phyloP scores from a whole-genome alignment of 2,888 invertebrate genomes.

The Lottia gigantea region DNA sequence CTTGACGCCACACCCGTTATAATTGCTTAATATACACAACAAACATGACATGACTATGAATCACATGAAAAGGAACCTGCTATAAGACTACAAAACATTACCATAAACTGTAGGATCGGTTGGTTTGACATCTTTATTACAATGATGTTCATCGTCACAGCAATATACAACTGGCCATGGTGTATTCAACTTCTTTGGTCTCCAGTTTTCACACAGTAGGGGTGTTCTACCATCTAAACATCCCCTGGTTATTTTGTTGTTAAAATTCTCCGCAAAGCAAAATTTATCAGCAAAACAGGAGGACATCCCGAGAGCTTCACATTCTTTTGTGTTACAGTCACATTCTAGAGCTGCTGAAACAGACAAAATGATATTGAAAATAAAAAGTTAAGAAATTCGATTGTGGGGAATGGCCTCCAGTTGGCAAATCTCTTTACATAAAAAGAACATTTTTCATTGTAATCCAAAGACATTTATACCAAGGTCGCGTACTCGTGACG shows the following conservation, averaged over 20 bases:
- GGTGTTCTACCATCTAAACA: constrained; percentile 67
- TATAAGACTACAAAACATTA: constrained; percentile 18
- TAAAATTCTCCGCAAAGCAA: constrained; percentile 68
- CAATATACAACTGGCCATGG: constrained; percentile 68
- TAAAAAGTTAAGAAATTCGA: too few species aligned
- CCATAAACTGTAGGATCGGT: constrained; percentile 44
- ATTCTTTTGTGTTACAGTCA: constrained; percentile 67
- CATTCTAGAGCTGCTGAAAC: constrained; percentile 50
- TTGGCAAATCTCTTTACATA: too few species aligned
- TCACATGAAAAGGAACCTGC: neutral
- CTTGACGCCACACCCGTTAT: too few species aligned
- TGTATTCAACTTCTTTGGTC: constrained; percentile 53
- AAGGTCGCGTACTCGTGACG: too few species aligned
- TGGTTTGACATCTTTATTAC: constrained; percentile 63
- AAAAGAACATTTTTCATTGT: too few species aligned
- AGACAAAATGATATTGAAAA: too few species aligned
- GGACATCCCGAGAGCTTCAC: constrained; percentile 45
- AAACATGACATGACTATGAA: too few species aligned
- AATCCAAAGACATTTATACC: too few species aligned
- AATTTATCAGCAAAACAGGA: constrained; percentile 64
- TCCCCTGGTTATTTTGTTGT: constrained; percentile 60
- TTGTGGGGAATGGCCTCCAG: too few species aligned
- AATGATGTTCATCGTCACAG: constrained; percentile 62
- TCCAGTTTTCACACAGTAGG: constrained; percentile 68
- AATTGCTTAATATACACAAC: too few species aligned